A percentile compares a stretch with the other conserved stretches of the same genome.
Evolutionary conservation across 2,888 invertebrate species (phyloP).

Genomic region (Muscina levida): DNA sequence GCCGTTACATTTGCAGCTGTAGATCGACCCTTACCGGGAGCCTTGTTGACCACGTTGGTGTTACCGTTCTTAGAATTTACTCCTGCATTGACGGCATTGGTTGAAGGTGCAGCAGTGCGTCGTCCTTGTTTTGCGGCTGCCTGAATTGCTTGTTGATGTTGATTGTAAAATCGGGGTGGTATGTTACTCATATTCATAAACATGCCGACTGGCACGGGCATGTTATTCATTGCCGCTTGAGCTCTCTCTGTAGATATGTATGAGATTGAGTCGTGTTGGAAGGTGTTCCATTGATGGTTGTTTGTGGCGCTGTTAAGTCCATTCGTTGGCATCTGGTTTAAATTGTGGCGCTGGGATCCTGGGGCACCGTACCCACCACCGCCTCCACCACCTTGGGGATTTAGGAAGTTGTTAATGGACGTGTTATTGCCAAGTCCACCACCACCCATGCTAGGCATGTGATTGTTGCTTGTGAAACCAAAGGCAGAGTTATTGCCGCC

Average conservation of each 20-base stretch:
- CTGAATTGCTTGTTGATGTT: conserved; percentile 85
- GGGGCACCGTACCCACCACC: conserved; percentile 49
- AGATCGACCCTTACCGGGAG: conserved; percentile 52
- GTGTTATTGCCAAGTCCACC: conserved; percentile 58
- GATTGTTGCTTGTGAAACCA: conserved; percentile 54
- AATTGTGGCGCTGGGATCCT: conserved; percentile 48
- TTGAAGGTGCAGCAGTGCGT: conserved; percentile 73
- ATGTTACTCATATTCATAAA: conserved; percentile 93
- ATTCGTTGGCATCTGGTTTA: conserved; percentile 48
- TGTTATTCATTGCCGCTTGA: conserved; percentile 87
- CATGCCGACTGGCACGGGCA: conserved; percentile 97
- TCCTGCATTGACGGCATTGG: conserved; percentile 68
- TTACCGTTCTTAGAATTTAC: conserved; percentile 44
- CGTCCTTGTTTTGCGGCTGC: conserved; percentile 79
- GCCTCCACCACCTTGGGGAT: conserved; percentile 32
- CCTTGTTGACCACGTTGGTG: conserved; percentile 35
- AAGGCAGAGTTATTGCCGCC: conserved; percentile 65
- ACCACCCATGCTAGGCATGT: conserved; percentile 56
- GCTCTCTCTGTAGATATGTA: conserved; percentile 94
- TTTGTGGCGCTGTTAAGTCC: conserved; percentile 36
- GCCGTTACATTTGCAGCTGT: conserved; percentile 24
- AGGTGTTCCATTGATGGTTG: conserved; percentile 65
- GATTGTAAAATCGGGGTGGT: conserved; percentile 88
- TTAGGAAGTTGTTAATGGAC: conserved; percentile 59
- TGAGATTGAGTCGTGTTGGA: conserved; percentile 93